These are phyloP conservation scores for Suillia variegata DNA, from an alignment of 2,888 invertebrate species.

Conservation along the genomic window DNA sequence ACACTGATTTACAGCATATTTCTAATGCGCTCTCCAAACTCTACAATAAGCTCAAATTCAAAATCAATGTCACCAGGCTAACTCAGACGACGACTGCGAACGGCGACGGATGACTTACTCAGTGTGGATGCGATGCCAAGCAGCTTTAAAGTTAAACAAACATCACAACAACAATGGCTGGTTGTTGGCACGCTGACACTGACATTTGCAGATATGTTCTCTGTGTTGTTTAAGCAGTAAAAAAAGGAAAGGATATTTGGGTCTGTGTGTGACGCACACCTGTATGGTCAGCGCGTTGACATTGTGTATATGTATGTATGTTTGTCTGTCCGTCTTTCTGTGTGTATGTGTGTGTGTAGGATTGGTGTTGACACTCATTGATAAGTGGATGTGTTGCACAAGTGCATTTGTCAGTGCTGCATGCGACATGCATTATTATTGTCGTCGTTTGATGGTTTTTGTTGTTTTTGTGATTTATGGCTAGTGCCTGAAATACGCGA, in stretches of 20 bases:
- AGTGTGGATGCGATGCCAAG: not conserved
- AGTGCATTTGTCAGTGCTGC: slow-evolving; percentile 30
- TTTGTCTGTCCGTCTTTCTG: not conserved
- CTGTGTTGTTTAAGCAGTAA: no score
- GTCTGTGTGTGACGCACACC: no score
- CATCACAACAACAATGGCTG: not conserved
- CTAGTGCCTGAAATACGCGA: no score
- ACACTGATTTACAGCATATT: not conserved
- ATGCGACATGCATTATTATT: no score
- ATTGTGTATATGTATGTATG: not conserved
- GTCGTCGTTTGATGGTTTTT: no score
- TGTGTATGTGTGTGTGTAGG: not conserved
- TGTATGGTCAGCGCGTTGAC: not conserved
- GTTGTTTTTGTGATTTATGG: no score
- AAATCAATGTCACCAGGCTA: not conserved
- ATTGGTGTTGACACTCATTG: not conserved
- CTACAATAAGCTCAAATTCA: not conserved
- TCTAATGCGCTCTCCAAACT: not conserved
- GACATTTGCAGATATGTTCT: slow-evolving; percentile 9
- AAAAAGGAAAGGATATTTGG: no score
- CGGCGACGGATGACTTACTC: no score
- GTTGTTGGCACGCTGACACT: slow-evolving; percentile 7
- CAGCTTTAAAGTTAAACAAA: no score
- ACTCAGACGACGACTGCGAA: no score
- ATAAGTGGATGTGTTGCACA: not conserved